Conservation (phyloP, 2,113 vertebrate genomes). For the Pterocles gutturalis region DNA sequence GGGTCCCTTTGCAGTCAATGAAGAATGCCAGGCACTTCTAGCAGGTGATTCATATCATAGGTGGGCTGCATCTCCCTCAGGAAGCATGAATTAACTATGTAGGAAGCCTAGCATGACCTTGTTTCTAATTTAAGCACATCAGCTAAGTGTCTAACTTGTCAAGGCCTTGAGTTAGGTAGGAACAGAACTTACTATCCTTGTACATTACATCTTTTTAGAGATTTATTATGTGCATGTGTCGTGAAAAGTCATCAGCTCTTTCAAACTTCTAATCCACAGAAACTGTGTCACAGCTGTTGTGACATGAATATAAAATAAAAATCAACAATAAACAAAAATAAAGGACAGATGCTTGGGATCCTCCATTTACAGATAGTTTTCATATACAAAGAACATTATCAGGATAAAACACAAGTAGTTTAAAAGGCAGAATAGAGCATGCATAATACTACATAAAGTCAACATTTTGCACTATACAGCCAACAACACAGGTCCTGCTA, state of each 20-base stretch:
- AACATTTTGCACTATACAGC: neutral
- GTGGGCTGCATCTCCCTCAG: neutral
- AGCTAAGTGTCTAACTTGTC: neutral
- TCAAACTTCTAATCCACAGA: neutral
- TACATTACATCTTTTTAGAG: neutral
- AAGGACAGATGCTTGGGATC: neutral
- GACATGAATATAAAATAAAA: neutral
- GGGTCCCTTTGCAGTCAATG: neutral
- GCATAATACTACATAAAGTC: neutral
- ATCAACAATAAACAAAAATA: neutral
- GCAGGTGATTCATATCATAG: slow-evolving; percentile 3
- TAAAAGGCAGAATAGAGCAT: neutral
- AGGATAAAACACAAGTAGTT: neutral
- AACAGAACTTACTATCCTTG: neutral
- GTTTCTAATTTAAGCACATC: slow-evolving; percentile 30
- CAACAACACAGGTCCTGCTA: neutral
- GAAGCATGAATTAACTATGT: neutral
- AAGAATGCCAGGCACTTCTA: neutral
- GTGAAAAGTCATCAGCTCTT: neutral
- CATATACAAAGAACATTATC: neutral
- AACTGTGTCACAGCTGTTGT: neutral
- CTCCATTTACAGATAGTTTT: neutral
- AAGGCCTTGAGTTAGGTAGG: neutral
- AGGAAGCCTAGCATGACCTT: slow-evolving; percentile 2
- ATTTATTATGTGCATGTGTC: neutral